These are phyloP conservation scores for crab-eating macaque (Macaca fascicularis) DNA, from an alignment of 2,113 vertebrate species.

Conservation along the genomic window T2T-MFA8v1.1 NC_088375.1:227213001-227213500, in stretches of 20 bases:
- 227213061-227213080: neutral
- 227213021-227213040: neutral
- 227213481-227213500: fast-evolving
- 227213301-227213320: neutral
- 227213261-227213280: neutral
- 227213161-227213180: neutral
- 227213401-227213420: neutral
- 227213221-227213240: fast-evolving
- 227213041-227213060: neutral
- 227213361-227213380: neutral
- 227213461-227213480: neutral
- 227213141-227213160: neutral
- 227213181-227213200: neutral
- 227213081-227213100: neutral
- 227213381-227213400: fast-evolving
- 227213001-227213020: neutral
- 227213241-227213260: neutral
- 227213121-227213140: neutral
- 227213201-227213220: neutral
- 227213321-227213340: neutral
- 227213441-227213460: neutral
- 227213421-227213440: neutral
- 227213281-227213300: neutral
- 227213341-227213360: neutral
- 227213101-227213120: neutral